These are phyloP conservation scores for Pseudonaja textilis DNA, from an alignment of 2,113 vertebrate species.

Conservation along the genomic window DNA sequence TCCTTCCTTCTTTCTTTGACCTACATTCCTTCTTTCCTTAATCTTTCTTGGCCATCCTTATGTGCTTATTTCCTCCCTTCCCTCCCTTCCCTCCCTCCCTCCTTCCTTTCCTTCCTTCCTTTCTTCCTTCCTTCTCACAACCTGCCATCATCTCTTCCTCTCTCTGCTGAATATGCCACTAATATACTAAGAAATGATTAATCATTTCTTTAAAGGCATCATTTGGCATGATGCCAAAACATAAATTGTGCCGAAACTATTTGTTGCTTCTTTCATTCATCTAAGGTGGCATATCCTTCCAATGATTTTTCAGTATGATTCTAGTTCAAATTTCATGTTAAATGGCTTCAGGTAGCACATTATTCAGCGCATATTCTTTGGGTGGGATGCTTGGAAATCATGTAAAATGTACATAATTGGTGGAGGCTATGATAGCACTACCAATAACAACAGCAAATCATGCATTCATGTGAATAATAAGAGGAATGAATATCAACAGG, in stretches of 20 bases:
- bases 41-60: too few species aligned
- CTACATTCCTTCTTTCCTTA: too few species aligned
- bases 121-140: too few species aligned
- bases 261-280: not conserved
- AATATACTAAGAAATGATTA: not conserved
- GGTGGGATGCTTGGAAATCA: not conserved
- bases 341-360: not conserved
- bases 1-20: too few species aligned
- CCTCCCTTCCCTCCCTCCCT: too few species aligned
- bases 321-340: not conserved
- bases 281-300: too few species aligned
- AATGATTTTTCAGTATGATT: not conserved
- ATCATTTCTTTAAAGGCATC: not conserved
- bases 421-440: not conserved
- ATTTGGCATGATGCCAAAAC: not conserved
- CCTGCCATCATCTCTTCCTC: not conserved
- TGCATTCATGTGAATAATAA: not conserved
- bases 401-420: not conserved
- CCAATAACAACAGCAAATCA: not conserved
- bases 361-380: constrained; percentile 8
- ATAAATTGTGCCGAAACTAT: not conserved
- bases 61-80: too few species aligned
- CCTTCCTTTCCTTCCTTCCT: too few species aligned
- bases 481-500: not conserved
- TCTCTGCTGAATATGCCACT: not conserved